Evolutionary conservation across 2,797 vertebrate genomes (phyloP).

Genomic region (Kryptolebias ocellatus): DNA sequence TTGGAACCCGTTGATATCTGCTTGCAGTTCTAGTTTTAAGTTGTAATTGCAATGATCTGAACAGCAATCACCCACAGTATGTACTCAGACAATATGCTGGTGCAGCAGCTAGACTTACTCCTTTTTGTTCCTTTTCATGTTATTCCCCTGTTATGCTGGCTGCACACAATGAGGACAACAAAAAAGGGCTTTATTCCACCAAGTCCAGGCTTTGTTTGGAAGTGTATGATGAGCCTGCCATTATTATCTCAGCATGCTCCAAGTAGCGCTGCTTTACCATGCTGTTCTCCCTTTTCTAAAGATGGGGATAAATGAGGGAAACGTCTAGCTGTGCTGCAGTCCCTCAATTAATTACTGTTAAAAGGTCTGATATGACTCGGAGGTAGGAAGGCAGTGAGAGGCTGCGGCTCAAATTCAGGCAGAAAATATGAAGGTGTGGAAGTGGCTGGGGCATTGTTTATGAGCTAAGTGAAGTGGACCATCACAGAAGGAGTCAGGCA

Average conservation of each 20-base stretch:
- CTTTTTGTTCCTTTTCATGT: constrained; percentile 37
- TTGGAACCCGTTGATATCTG: too few relatives aligned
- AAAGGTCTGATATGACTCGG: constrained; percentile 69
- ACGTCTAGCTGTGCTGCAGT: constrained; percentile 60
- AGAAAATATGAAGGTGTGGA: constrained; percentile 70
- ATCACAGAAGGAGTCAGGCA: constrained; percentile 83
- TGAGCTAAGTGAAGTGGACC: constrained; percentile 83
- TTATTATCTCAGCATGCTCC: constrained; percentile 68
- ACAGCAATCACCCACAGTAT: constrained; percentile 17
- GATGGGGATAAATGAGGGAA: constrained; percentile 57
- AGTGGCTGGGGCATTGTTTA: constrained; percentile 77
- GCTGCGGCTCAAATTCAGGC: constrained; percentile 39
- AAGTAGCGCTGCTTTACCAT: constrained; percentile 33
- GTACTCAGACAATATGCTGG: constrained; percentile 25
- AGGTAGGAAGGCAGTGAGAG: constrained; percentile 44
- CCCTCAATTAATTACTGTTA: constrained; percentile 70
- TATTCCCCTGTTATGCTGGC: constrained; percentile 23
- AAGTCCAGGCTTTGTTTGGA: constrained; percentile 49
- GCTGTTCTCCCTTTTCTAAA: constrained; percentile 38
- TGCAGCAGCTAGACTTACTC: constrained; percentile 31
- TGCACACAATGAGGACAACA: constrained; percentile 46
- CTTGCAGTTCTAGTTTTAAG: too few relatives aligned
- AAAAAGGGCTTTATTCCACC: constrained; percentile 12
- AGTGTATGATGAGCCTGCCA: constrained; percentile 59
- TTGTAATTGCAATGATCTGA: constrained; percentile 50